phyloP scores from a whole-genome alignment of 2,113 vertebrate species.

The Polypterus senegalus region DNA sequence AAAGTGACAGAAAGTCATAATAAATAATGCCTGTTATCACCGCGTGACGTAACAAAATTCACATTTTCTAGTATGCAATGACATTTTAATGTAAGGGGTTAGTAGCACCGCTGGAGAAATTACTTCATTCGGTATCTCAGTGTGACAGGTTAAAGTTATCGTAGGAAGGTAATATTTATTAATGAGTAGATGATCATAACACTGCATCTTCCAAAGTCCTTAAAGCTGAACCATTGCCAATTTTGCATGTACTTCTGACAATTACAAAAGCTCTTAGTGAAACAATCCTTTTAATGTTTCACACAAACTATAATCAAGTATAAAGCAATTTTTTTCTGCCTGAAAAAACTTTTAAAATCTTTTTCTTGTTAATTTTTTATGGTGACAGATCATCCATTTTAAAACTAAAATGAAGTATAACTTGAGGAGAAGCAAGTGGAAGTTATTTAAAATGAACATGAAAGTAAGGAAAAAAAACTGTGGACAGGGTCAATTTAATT shows the following conservation, averaged over 20 bases:
- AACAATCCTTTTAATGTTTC: too few species aligned
- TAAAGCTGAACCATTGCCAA: background rate
- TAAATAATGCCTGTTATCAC: conserved; percentile 6
- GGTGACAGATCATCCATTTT: too few species aligned
- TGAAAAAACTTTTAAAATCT: too few species aligned
- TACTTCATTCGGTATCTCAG: conserved; percentile 12
- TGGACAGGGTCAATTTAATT: too few species aligned
- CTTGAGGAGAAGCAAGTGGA: too few species aligned
- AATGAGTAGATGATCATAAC: conserved; percentile 6
- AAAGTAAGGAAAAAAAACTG: too few species aligned
- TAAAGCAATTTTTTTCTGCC: too few species aligned
- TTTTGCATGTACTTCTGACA: background rate
- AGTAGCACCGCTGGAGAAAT: conserved; percentile 6
- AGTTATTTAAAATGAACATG: too few species aligned
- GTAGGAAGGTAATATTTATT: conserved; percentile 11
- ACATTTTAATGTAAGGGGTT: conserved; percentile 16
- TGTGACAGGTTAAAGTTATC: conserved; percentile 15
- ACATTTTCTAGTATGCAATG: conserved; percentile 10
- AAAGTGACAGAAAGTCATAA: conserved; percentile 11
- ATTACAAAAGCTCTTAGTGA: background rate
- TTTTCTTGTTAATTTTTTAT: too few species aligned
- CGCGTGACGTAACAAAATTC: conserved; percentile 8
- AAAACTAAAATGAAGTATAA: too few species aligned
- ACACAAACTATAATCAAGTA: too few species aligned
- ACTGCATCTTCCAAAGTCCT: background rate